A percentile compares a stretch with the other conserved stretches of the same genome.
phyloP scores from a whole-genome alignment of 2,888 invertebrate genomes.

The Anoplius nigerrimus region DNA sequence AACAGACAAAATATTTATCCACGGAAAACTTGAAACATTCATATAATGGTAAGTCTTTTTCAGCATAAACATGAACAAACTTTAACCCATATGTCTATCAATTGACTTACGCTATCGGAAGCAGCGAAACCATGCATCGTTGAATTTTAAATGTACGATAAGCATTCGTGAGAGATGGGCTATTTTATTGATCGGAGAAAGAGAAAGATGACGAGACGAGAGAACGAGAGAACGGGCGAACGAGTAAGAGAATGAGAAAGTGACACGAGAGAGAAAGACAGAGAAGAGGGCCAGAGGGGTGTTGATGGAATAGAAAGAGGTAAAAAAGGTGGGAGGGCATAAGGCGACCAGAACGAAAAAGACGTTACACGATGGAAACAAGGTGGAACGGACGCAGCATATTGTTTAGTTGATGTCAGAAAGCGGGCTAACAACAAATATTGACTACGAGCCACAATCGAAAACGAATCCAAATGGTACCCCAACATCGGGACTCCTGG shows the following conservation, averaged over 20 bases:
- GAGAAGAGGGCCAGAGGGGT: constrained; percentile 23
- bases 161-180: constrained; percentile 68
- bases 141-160: constrained; percentile 63
- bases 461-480: constrained; percentile 20
- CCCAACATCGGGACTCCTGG: constrained; percentile 8
- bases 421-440: constrained; percentile 51
- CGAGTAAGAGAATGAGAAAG: constrained; percentile 20
- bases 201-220: constrained; percentile 55
- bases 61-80: not conserved
- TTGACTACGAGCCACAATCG: constrained; percentile 50
- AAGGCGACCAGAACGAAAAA: constrained; percentile 20
- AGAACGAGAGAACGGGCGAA: constrained; percentile 18
- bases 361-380: constrained; percentile 1
- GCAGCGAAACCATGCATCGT: constrained; percentile 16
- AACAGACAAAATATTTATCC: too few relatives aligned
- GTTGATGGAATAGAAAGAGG: constrained; percentile 40
- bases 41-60: not conserved
- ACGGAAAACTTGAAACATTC: not conserved
- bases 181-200: constrained; percentile 73
- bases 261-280: constrained; percentile 12
- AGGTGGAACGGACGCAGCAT: constrained; percentile 50
- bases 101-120: not conserved
- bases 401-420: constrained; percentile 59
- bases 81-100: not conserved
- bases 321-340: constrained; percentile 38